phyloP scores from a whole-genome alignment of 2,888 invertebrate genomes.

The Cryptus armator region DNA sequence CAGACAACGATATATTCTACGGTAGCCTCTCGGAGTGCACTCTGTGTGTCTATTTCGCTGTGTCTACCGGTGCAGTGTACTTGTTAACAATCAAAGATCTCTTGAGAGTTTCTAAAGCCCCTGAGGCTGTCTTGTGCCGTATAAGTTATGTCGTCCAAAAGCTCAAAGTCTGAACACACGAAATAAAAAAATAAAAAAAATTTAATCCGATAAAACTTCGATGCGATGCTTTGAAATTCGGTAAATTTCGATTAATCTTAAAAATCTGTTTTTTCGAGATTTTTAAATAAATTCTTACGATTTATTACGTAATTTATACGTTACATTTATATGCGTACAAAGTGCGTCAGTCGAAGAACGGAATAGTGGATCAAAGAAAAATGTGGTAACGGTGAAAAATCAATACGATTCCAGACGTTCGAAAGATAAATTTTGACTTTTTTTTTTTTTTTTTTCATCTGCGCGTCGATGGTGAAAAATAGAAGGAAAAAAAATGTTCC shows the following conservation, averaged over 20 bases:
- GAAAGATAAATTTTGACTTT: constrained; percentile 67
- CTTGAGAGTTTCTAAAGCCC: constrained; percentile 9
- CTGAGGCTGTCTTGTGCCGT: neutral
- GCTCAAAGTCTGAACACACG: neutral
- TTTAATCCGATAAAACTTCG: neutral
- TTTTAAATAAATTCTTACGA: too few species aligned
- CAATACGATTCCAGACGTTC: constrained; percentile 50
- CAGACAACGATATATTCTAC: neutral
- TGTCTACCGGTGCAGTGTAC: neutral
- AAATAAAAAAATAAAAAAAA: neutral
- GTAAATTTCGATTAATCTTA: too few species aligned
- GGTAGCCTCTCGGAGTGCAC: neutral
- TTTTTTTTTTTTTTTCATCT: constrained; percentile 10
- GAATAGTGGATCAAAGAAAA: neutral
- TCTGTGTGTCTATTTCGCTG: neutral
- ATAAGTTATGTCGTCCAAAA: neutral
- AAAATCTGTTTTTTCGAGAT: too few species aligned
- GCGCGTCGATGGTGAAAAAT: constrained; percentile 60
- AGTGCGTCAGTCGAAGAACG: neutral
- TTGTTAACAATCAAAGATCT: constrained; percentile 20
- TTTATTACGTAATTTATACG: too few species aligned
- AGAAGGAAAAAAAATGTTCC: constrained; percentile 33
- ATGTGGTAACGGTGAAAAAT: constrained; percentile 47
- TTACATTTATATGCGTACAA: too few species aligned
- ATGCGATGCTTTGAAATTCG: too few species aligned